Conservation (phyloP, 2,113 vertebrate genomes). For the Lepidothrix coronata region DNA sequence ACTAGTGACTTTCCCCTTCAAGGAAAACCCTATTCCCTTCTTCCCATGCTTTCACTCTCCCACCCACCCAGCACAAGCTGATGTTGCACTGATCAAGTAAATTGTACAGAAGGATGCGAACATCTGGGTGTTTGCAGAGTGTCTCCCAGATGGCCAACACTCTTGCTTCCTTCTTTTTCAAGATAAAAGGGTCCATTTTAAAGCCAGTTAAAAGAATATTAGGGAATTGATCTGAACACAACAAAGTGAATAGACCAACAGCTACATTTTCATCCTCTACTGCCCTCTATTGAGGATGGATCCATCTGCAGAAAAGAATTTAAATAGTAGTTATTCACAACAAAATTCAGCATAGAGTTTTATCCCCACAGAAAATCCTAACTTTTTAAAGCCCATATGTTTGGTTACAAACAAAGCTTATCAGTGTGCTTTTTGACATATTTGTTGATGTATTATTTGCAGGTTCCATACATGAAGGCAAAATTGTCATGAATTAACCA, state of each 20-base stretch:
- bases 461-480: not conserved
- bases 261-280: conserved; percentile 72
- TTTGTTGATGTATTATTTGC: not conserved
- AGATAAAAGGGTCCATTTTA: conserved; percentile 68
- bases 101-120: not conserved
- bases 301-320: not conserved
- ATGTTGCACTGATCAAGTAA: not conserved
- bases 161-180: conserved; percentile 28
- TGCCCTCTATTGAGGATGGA: conserved; percentile 73
- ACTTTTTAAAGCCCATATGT: not conserved
- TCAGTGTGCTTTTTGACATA: not conserved
- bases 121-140: not conserved
- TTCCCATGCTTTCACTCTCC: not conserved
- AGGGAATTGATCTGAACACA: not conserved
- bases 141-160: not conserved
- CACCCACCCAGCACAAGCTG: not conserved
- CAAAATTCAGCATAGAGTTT: not conserved
- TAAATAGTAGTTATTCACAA: not conserved
- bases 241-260: not conserved
- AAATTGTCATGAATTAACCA: not conserved
- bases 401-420: not conserved
- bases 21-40: not conserved
- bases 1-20: not conserved
- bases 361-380: not conserved
- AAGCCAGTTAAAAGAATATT: conserved; percentile 47